Base-by-base conservation (phyloP, 1,140 invertebrate species). In the Cyphomyrmex costatus region DNA sequence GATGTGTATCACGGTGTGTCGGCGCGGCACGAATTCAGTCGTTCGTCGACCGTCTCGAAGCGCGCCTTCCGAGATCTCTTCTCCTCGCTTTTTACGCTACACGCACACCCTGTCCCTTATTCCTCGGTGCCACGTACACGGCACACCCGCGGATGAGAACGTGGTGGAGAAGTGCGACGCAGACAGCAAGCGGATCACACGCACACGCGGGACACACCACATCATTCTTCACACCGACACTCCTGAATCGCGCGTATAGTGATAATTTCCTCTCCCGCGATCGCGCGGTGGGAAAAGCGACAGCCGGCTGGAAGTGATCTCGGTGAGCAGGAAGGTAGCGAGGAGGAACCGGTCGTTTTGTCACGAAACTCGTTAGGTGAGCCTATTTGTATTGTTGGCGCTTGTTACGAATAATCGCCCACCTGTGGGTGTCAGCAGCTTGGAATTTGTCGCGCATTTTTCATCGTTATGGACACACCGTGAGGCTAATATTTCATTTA, bases 241-340 rank as follows among this genome's bases (percentile, higher is more conserved):
- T 87, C 90, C 82, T 90, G 89, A 78, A 85, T 91, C 68, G 74
- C 66, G 66, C 82, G 36, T 71, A n/a, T n/a, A 88, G 90, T 86
- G 84, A 86, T 91, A 85, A 91, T 90, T 91, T 90, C 89, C 87
- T 90, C 79, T 74, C 46, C 24, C 56, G 58, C 71, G 78, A 27
- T 71, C 89, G 74, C 76, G 73, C 63, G 73, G 66, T 88, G 83
- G 84, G 78, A 84, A 88, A 79, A 85, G 7, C 42, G 56, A 42
- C 77, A 79, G 89, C 89, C 86, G 80, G 49, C 80, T 71, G 73
- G 56, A 83, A 88, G 85, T 74, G 86, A 76, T 84, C 70, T 77
- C 56, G 77, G 42, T 56, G 36, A 80, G 24, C 65, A 85, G 73
- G 70, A 73, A 71, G 58, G 19, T 14, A 14, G 4, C 49, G 56